phyloP scores from a whole-genome alignment of 2,888 invertebrate species.

The Drepanosiphum platanoidis region DNA sequence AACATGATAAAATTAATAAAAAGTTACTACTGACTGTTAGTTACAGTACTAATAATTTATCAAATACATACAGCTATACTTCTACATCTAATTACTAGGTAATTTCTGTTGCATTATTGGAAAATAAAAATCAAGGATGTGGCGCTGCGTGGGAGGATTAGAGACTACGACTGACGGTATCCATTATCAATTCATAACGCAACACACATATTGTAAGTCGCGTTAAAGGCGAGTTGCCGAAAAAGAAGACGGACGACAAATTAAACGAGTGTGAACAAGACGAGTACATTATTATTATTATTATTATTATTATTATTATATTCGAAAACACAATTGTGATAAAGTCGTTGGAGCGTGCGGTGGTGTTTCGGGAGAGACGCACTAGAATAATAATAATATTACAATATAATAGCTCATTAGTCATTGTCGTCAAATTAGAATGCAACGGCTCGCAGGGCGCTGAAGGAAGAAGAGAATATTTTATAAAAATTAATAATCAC shows the following conservation, averaged over 20 bases:
- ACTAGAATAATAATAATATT: slow-evolving; percentile 6
- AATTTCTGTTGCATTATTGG: too few species aligned
- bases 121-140: not conserved
- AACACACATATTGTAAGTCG: not conserved
- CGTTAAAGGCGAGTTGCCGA: slow-evolving; percentile 8
- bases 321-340: slow-evolving; percentile 52
- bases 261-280: slow-evolving; percentile 27
- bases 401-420: slow-evolving; percentile 49
- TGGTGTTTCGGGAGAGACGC: not conserved
- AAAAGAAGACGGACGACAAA: slow-evolving; percentile 45
- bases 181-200: not conserved
- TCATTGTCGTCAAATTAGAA: slow-evolving; percentile 60
- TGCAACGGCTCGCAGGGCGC: slow-evolving; percentile 2
- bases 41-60: too few species aligned
- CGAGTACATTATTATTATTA: slow-evolving; percentile 19
- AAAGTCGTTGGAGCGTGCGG: slow-evolving; percentile 17
- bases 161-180: not conserved
- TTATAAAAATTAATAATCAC: slow-evolving; percentile 55
- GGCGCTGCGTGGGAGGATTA: slow-evolving; percentile 1
- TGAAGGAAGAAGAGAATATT: slow-evolving; percentile 52
- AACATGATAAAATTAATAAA: too few species aligned
- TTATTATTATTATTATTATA: slow-evolving; percentile 24
- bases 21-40: too few species aligned
- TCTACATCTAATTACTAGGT: too few species aligned
- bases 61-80: too few species aligned